A percentile compares a stretch with the other conserved stretches of the same genome.
Conservation (phyloP, 1,140 invertebrate species). For the Condylostylus longicornis region DNA sequence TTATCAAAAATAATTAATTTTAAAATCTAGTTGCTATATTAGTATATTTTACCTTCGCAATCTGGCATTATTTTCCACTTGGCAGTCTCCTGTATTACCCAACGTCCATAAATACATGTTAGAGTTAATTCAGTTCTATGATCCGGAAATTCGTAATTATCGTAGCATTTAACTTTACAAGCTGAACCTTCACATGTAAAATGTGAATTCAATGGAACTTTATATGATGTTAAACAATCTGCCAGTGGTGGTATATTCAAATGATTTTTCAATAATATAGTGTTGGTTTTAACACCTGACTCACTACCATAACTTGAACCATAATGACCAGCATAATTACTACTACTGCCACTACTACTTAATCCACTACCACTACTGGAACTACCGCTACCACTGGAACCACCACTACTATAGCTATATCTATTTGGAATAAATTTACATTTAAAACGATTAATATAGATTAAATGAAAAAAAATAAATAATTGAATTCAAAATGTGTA, state of each 20-base stretch:
- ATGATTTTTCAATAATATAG: constrained; percentile 8
- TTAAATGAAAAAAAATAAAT: too few relatives aligned
- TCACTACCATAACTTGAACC: constrained; percentile 3
- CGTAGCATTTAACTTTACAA: constrained; percentile 40
- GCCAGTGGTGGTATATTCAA: constrained; percentile 12
- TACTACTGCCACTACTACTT: not conserved
- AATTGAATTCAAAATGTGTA: too few relatives aligned
- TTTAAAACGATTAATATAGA: too few relatives aligned
- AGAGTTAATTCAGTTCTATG: constrained; percentile 36
- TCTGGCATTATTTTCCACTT: constrained; percentile 37
- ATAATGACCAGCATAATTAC: not conserved
- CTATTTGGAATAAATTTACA: too few relatives aligned
- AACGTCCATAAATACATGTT: constrained; percentile 38
- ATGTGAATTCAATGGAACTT: constrained; percentile 16
- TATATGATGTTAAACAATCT: constrained; percentile 11
- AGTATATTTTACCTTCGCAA: constrained; percentile 41
- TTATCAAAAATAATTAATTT: not conserved
- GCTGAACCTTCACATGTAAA: constrained; percentile 15
- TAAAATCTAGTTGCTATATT: not conserved
- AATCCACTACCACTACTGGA: not conserved
- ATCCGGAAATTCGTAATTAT: constrained; percentile 43
- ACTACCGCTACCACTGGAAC: not conserved
- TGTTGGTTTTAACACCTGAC: not conserved
- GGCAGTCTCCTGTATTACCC: constrained; percentile 38
- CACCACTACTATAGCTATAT: not conserved